Conservation (phyloP, 1,140 invertebrate genomes). For the Euura lappo region DNA sequence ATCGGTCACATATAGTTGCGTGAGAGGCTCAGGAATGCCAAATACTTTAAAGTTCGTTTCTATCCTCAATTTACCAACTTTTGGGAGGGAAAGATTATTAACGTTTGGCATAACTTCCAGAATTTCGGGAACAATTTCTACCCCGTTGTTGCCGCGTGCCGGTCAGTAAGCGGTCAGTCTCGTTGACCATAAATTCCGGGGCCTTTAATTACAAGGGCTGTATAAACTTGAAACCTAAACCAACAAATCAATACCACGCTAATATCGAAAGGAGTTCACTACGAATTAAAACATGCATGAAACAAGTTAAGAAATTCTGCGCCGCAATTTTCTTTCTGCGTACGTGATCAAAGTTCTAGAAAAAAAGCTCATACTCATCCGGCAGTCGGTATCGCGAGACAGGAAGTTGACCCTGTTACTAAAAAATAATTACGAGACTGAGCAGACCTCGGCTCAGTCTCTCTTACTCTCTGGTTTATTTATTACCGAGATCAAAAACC, state of each 20-base stretch:
- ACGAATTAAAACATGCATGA: too few relatives aligned
- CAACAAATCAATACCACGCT: too few relatives aligned
- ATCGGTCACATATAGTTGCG: background rate
- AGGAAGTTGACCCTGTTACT: background rate
- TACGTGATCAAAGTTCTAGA: too few relatives aligned
- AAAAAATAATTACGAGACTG: conserved; percentile 3
- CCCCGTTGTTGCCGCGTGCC: background rate
- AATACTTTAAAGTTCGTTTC: background rate
- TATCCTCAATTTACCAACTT: background rate
- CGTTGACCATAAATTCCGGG: background rate
- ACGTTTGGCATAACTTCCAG: background rate
- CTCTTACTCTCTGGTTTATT: background rate
- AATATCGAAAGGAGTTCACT: too few relatives aligned
- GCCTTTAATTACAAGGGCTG: background rate
- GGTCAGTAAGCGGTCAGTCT: background rate
- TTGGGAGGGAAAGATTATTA: background rate
- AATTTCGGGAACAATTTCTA: background rate
- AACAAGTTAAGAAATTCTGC: too few relatives aligned
- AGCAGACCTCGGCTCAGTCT: background rate
- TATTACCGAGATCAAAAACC: background rate
- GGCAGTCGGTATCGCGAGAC: background rate
- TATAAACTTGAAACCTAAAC: too few relatives aligned
- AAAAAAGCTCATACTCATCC: background rate
- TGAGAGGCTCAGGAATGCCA: background rate
- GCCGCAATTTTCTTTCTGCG: too few relatives aligned